These are phyloP conservation scores for Argyresthia albistria DNA, from an alignment of 2,888 invertebrate genomes.

Conservation along the genomic window DNA sequence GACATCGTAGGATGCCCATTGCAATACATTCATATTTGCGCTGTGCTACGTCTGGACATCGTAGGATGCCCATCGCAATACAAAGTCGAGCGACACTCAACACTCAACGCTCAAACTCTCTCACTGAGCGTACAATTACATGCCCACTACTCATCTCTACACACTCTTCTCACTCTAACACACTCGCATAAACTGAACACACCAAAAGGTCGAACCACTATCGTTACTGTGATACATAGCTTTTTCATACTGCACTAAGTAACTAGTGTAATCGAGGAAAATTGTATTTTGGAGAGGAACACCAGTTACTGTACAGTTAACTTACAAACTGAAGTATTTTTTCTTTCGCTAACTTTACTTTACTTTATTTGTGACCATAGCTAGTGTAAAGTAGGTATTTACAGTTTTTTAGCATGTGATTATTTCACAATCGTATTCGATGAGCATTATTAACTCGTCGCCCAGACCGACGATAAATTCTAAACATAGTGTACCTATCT, in stretches of 20 bases:
- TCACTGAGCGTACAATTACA: too few species aligned
- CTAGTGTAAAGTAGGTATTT: slow-evolving; percentile 44
- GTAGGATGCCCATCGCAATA: too few species aligned
- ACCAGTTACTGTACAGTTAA: slow-evolving; percentile 66
- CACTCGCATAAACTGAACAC: slow-evolving; percentile 12
- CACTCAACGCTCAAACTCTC: too few species aligned
- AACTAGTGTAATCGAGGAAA: slow-evolving; percentile 54
- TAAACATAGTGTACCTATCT: slow-evolving; percentile 12
- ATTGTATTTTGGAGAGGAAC: slow-evolving; percentile 58
- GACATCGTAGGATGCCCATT: background rate
- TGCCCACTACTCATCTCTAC: too few species aligned
- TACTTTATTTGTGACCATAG: slow-evolving; percentile 38
- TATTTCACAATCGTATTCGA: slow-evolving; percentile 37
- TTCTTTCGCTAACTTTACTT: slow-evolving; percentile 39
- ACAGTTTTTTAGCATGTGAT: slow-evolving; percentile 54
- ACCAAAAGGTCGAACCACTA: slow-evolving; percentile 14
- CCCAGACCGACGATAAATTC: slow-evolving; percentile 47
- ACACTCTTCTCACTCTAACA: too few species aligned
- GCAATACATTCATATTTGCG: slow-evolving; percentile 43
- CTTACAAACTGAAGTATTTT: slow-evolving; percentile 33
- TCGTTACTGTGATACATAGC: slow-evolving; percentile 4
- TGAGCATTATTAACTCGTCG: slow-evolving; percentile 58
- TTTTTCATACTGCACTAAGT: slow-evolving; percentile 17
- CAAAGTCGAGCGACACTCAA: too few species aligned
- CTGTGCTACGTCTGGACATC: slow-evolving; percentile 1